Evolutionary conservation across 1,140 invertebrate species (phyloP).

Genomic region (Lasaia peninsularis): DNA sequence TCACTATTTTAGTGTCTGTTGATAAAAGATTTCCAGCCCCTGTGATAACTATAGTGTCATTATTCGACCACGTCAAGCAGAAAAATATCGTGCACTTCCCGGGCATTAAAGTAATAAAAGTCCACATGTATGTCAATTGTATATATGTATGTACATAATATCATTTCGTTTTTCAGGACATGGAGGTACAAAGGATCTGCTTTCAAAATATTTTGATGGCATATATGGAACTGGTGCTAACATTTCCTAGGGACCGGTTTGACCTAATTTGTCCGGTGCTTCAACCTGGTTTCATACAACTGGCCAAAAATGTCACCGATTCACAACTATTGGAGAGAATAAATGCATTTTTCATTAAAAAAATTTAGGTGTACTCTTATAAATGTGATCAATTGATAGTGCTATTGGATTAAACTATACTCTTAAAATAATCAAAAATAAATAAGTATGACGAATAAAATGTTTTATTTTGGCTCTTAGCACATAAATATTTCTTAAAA

Average conservation of each 20-base stretch:
- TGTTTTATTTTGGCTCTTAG: conserved; percentile 46
- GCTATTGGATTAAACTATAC: conserved; percentile 16
- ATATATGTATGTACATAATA: neutral
- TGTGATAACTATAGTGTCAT: no score
- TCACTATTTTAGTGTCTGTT: no score
- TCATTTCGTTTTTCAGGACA: conserved; percentile 63
- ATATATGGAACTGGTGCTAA: conserved; percentile 78
- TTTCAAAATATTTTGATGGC: conserved; percentile 79
- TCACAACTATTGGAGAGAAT: conserved; percentile 68
- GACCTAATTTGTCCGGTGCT: conserved; percentile 74
- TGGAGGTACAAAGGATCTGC: conserved; percentile 77
- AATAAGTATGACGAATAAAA: conserved; percentile 47
- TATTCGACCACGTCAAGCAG: no score
- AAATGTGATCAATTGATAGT: conserved; percentile 56
- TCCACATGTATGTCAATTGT: neutral
- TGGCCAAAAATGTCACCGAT: conserved; percentile 77
- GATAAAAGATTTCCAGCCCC: no score
- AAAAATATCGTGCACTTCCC: no score
- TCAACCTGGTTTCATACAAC: conserved; percentile 75
- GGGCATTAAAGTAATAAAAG: no score
- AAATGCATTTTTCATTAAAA: conserved; percentile 72
- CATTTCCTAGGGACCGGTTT: conserved; percentile 76
- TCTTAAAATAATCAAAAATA: conserved; percentile 50
- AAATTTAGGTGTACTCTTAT: conserved; percentile 58
- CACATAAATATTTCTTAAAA: conserved; percentile 45